These are phyloP conservation scores for Tenthredo mesomela DNA, from an alignment of 2,888 invertebrate species.

Conservation along the genomic window DNA sequence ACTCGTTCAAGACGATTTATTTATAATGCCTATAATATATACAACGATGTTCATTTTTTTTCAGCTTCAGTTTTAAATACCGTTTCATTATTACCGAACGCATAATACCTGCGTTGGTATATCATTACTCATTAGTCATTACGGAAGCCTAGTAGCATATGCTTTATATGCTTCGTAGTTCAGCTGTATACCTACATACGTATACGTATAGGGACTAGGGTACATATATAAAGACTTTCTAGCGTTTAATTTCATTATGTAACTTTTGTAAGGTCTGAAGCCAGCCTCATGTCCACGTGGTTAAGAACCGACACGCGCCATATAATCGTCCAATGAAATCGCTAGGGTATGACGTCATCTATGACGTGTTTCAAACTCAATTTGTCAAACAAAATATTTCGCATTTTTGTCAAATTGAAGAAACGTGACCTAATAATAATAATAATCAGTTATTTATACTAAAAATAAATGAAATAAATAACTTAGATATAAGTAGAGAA, in stretches of 20 bases:
- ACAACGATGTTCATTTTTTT: neutral
- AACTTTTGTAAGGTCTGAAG: constrained; percentile 21
- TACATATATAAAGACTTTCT: constrained; percentile 10
- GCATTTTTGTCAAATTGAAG: neutral
- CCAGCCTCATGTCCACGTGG: constrained; percentile 37
- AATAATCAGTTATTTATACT: neutral
- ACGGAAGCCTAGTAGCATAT: neutral
- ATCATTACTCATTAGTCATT: no score
- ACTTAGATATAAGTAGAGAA: neutral
- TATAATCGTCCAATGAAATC: neutral
- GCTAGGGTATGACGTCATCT: neutral
- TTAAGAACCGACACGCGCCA: constrained; percentile 15
- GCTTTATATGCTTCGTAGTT: neutral
- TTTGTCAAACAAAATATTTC: neutral
- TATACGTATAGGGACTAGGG: neutral
- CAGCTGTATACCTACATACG: neutral
- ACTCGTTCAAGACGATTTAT: neutral
- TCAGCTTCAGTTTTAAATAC: neutral
- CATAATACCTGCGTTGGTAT: neutral
- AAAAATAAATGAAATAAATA: neutral
- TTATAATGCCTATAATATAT: neutral
- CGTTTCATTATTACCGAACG: neutral
- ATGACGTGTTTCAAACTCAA: neutral
- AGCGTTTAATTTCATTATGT: constrained; percentile 6
- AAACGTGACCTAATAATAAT: neutral